phyloP scores from a whole-genome alignment of 2,113 vertebrate genomes.

The Pomatostomus ruficeps region DNA sequence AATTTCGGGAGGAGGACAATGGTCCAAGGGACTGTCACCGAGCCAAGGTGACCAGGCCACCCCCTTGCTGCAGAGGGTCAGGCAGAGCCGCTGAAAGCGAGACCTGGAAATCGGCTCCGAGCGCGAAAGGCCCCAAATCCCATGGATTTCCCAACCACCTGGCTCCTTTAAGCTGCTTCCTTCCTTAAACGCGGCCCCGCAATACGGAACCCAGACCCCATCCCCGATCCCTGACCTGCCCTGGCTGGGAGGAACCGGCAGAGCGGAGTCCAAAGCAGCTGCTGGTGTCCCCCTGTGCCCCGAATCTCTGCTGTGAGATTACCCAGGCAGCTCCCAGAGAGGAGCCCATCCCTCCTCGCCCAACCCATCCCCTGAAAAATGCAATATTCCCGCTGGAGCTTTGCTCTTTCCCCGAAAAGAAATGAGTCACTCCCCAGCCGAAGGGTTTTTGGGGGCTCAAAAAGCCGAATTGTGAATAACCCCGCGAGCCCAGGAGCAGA shows the following conservation, averaged over 20 bases:
- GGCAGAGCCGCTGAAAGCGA: background rate
- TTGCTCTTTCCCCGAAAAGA: background rate
- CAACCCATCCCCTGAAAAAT: background rate
- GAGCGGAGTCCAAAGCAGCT: background rate
- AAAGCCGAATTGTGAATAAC: background rate
- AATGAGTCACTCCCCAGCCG: background rate
- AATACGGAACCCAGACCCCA: background rate
- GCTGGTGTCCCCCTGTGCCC: background rate
- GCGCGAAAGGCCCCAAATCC: background rate
- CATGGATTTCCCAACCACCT: background rate
- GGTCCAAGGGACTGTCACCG: background rate
- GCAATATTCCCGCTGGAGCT: background rate
- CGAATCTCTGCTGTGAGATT: background rate
- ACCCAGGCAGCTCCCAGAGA: background rate
- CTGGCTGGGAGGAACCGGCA: background rate
- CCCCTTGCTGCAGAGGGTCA: rapidly evolving
- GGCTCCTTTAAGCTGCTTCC: background rate
- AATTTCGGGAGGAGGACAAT: background rate
- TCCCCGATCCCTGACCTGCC: background rate
- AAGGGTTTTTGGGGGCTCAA: background rate
- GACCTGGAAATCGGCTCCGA: background rate
- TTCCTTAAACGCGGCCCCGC: background rate
- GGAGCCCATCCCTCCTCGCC: background rate
- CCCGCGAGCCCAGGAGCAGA: background rate
- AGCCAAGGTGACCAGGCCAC: background rate